Evolutionary conservation across 2,797 vertebrate species (phyloP).

Genomic region (Sebastolobus alascanus): DNA sequence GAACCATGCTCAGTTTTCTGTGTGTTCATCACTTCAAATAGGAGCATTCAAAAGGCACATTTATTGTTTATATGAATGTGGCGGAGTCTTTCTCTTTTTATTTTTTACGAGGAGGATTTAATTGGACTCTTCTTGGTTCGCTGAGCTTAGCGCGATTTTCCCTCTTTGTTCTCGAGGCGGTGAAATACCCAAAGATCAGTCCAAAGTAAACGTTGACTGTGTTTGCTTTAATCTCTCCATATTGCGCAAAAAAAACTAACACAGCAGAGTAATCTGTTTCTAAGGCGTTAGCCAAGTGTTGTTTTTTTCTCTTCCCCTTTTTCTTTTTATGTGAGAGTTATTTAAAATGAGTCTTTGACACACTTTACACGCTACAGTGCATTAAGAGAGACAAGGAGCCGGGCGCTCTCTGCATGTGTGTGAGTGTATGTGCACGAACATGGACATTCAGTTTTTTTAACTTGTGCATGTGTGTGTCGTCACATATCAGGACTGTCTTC

Average conservation of each 20-base stretch:
- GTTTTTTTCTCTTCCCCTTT: background rate
- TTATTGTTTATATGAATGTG: conserved; percentile 52
- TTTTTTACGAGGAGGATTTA: conserved; percentile 55
- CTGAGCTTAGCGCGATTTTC: conserved; percentile 57
- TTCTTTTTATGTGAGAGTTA: conserved; percentile 34
- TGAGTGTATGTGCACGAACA: background rate
- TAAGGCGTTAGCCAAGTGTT: conserved; percentile 56
- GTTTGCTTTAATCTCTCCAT: conserved; percentile 74
- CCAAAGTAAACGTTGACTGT: conserved; percentile 73
- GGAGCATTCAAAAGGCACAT: conserved; percentile 42
- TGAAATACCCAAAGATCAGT: conserved; percentile 70
- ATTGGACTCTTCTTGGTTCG: conserved; percentile 68
- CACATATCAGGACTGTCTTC: background rate
- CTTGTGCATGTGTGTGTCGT: background rate
- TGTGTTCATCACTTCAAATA: conserved; percentile 56
- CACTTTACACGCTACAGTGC: conserved; percentile 53
- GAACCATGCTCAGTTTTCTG: background rate
- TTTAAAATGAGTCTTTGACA: conserved; percentile 64
- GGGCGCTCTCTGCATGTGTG: conserved; percentile 44
- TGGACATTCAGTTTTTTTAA: background rate
- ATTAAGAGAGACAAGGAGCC: conserved; percentile 53
- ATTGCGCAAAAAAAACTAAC: conserved; percentile 53
- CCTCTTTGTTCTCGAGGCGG: conserved; percentile 66
- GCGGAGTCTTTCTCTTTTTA: background rate
- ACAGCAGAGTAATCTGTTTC: conserved; percentile 64